These are phyloP conservation scores for Plebejus argus DNA, from an alignment of 2,888 invertebrate genomes.

Conservation along the genomic window DNA sequence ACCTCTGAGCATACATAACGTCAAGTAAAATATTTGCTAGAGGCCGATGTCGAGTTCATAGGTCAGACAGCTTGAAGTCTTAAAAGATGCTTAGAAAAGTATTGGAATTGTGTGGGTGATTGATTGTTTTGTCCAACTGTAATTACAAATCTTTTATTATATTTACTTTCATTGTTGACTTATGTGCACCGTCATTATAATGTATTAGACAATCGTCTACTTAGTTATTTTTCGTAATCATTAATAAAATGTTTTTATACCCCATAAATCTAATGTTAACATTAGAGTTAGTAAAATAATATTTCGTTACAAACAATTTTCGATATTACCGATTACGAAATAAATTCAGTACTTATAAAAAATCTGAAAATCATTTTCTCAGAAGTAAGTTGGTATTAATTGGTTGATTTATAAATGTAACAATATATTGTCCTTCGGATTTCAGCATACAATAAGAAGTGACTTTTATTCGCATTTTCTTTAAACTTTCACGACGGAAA, in stretches of 20 bases:
- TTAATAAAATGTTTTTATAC: neutral
- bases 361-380: neutral
- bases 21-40: conserved; percentile 53
- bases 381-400: neutral
- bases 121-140: conserved; percentile 27
- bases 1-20: conserved; percentile 35
- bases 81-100: conserved; percentile 51
- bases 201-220: conserved; percentile 12
- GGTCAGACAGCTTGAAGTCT: conserved; percentile 64
- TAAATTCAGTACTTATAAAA: neutral
- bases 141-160: conserved; percentile 23
- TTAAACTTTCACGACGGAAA: neutral
- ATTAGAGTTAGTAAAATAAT: neutral
- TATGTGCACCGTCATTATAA: conserved; percentile 30
- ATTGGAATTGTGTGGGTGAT: conserved; percentile 39
- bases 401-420: neutral
- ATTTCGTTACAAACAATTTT: neutral
- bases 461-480: conserved; percentile 4
- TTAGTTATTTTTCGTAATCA: conserved; percentile 30
- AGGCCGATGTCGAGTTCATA: conserved; percentile 58
- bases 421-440: neutral
- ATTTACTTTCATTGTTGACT: conserved; percentile 28
- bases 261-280: neutral
- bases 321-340: neutral
- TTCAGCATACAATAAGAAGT: neutral